Base-by-base conservation (phyloP, 2,888 invertebrate genomes). In the Xestobium rufovillosum region DNA sequence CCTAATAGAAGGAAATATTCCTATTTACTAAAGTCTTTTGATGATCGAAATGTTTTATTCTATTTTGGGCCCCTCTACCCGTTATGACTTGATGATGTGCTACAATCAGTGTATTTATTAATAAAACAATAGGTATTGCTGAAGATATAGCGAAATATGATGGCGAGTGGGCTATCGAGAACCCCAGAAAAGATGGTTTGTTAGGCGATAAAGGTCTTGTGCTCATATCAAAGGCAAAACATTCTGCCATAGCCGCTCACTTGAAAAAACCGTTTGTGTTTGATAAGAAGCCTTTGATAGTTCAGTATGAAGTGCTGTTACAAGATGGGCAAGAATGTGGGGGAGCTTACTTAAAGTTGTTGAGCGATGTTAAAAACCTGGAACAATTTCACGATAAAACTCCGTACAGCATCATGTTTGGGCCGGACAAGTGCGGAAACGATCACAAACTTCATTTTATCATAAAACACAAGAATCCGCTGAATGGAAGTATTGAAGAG, bases 331-430 rank as follows among this genome's bases (percentile, higher is more conserved):
- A 95, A 68, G 96, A 96, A 65, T 98, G 98, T 66, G 98, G 98
- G 29, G 98, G 98, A 6, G 94, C 96, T 4, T 98, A 99, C 65
- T 69, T 98, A 31, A 98, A 98, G 67, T 73, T 99, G 29, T 69
- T 98, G 11, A 85, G 88, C 8, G 72, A 77, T 30, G 66, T 75
- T 17, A 75, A 78, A 57, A 82, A 90, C 57, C 71, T 95, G 35
- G 80, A 76, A 47, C 73, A 79, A 57, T 94, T 97, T 69, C 76
- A 87, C 63, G 97, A 98, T 69, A 94, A 92, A 68, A 94, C 96
- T 1, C 85, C 94, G 0, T 99, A 97, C 70, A 89, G 94, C 2
- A 91, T 99, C 56, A 98, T 99, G 98, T 99, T 98, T 69, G 98
- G 98, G 0, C 97, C 97, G 4, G 98, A 98, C 72, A 98, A 96